Percentiles rank a stretch among this genome's conserved stretches.
phyloP scores from a whole-genome alignment of 2,797 vertebrate genomes.

The Premnoplex brunnescens region DNA sequence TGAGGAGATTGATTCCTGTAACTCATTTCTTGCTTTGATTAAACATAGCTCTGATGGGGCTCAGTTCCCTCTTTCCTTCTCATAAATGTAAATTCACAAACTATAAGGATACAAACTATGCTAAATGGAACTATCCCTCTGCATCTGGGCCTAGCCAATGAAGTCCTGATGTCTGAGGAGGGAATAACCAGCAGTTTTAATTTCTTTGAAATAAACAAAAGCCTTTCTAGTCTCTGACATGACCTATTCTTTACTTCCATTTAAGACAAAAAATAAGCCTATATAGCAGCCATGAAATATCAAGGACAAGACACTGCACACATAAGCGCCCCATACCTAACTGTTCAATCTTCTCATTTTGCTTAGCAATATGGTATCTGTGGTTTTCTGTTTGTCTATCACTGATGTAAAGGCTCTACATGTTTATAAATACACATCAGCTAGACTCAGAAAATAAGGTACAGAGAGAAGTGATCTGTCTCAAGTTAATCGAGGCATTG shows the following conservation, averaged over 20 bases:
- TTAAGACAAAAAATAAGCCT: not conserved
- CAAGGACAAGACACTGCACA: not conserved
- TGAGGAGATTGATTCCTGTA: not conserved
- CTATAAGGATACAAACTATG: not conserved
- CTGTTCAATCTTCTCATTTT: not conserved
- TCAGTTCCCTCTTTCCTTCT: not conserved
- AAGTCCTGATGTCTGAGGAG: not conserved
- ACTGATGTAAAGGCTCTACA: not conserved
- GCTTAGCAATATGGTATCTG: not conserved
- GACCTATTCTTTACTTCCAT: not conserved
- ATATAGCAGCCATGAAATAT: not conserved
- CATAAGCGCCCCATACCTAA: not conserved
- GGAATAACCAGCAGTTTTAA: not conserved
- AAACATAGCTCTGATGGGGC: not conserved
- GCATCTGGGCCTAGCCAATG: not conserved
- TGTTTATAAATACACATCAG: not conserved
- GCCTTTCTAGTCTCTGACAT: not conserved
- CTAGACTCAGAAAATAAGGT: not conserved
- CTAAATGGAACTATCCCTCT: not conserved
- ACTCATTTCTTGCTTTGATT: not conserved
- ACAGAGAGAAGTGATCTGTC: not conserved
- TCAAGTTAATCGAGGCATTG: not conserved
- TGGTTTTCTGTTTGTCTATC: not conserved
- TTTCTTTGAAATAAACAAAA: not conserved
- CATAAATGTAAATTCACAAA: not conserved